Base-by-base conservation (phyloP, 2,888 invertebrate genomes). In the Cataglyphis rosenhaueri region DNA sequence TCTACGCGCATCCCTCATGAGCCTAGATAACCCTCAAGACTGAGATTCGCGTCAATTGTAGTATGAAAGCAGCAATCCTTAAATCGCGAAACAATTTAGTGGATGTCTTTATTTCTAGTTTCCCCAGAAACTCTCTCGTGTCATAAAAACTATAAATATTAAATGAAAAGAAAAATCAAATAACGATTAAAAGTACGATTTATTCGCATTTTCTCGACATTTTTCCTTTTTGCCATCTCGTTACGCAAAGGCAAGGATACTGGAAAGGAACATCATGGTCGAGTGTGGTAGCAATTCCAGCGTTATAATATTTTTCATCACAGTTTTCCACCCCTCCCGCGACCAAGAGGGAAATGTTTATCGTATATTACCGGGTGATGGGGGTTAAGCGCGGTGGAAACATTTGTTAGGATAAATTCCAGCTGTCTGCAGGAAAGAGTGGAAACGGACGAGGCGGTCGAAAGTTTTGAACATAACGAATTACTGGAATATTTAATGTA, bases 401-500 rank as follows among this genome's bases (percentile, higher is more conserved):
- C 87, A 92, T 92, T 91, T 90, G 92, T 92, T 92, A 91, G 92
- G 90, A 92, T 92, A 91, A 93, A 93, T 93, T 93, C 92, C 93
- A 90, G 91, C 91, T 91, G 92, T 91, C 91, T 85, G 88, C 88
- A 85, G 87, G 87, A 87, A 87, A 86, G 85, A 86, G 89, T 79
- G 83, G 76, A 73, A 65, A 65, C 68, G 82, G 81, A 71, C 76
- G 87, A 83, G 88, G 73, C 87, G 87, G 88, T 48, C 81, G 85
- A 86, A 89, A 89, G 91, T 92, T 92, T 91, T 91, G 89, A 91
- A 90, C 89, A 90, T 92, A 92, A 93, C 92, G 93, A 93, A 94
- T 93, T 93, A 92, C 93, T 93, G 92, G 92, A 91, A 91, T 92
- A 92, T 93, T 93, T 93, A 93, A 94, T 93, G 91, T 89, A 88